Percentiles rank a stretch among this genome's conserved stretches.
phyloP scores from a whole-genome alignment of 2,797 vertebrate genomes.

The Neosilurus mollespiculum region DNA sequence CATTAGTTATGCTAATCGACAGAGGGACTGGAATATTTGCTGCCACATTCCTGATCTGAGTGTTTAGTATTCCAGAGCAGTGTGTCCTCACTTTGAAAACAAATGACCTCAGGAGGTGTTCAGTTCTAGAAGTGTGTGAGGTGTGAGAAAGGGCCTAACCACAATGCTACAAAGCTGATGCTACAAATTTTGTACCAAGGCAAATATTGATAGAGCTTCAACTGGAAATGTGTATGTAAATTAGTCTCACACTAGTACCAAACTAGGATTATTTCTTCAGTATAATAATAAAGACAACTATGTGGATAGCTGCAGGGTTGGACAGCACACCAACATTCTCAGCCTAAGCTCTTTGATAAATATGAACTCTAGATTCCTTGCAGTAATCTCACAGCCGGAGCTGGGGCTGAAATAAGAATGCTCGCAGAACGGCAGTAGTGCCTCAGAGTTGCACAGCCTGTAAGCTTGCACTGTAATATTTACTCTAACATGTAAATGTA shows the following conservation, averaged over 20 bases:
- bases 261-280: slow-evolving; percentile 12
- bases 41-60: slow-evolving; percentile 1
- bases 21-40: background rate
- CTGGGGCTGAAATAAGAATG: slow-evolving; percentile 2
- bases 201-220: slow-evolving; percentile 20
- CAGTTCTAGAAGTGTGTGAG: background rate
- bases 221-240: background rate
- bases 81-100: background rate
- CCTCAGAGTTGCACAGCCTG: background rate
- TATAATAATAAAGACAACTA: slow-evolving; percentile 25
- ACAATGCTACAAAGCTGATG: background rate
- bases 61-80: slow-evolving; percentile 13
- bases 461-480: background rate
- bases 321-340: slow-evolving; percentile 19
- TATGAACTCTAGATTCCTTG: slow-evolving; percentile 17
- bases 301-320: background rate
- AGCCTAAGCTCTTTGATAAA: slow-evolving; percentile 22
- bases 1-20: background rate
- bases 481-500: background rate
- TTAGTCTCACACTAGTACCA: background rate
- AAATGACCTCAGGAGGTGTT: background rate
- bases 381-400: slow-evolving; percentile 14
- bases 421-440: background rate
- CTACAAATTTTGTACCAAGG: background rate
- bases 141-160: background rate